Conservation (phyloP, 2,888 invertebrate genomes). For the Leptogaster cylindrica region DNA sequence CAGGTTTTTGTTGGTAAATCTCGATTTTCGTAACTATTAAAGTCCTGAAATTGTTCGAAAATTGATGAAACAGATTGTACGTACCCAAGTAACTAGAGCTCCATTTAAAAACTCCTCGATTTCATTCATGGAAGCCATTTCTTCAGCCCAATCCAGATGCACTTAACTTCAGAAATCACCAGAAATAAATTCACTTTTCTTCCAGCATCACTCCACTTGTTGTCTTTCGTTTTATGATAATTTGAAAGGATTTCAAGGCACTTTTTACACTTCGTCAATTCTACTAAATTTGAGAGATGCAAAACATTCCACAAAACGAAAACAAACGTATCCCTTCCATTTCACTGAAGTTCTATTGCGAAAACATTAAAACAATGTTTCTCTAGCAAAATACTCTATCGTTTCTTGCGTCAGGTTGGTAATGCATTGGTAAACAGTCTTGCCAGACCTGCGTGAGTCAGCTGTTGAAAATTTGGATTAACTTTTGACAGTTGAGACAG, state of each 20-base stretch:
- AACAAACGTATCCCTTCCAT: slow-evolving; percentile 9
- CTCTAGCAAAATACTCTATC: no score
- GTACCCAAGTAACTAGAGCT: slow-evolving; percentile 86
- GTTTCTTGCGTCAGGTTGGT: slow-evolving; percentile 3
- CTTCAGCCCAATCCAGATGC: slow-evolving; percentile 19
- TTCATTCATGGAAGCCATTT: slow-evolving; percentile 67
- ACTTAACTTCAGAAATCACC: neutral
- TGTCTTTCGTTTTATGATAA: neutral
- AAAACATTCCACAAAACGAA: neutral
- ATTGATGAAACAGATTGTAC: no score
- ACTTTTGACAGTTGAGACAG: no score
- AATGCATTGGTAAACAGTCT: neutral
- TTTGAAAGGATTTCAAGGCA: neutral
- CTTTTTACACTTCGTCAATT: neutral
- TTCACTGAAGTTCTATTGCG: no score
- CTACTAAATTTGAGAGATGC: neutral
- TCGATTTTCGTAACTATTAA: no score
- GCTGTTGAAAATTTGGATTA: no score
- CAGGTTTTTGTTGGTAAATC: no score
- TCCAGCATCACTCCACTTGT: neutral
- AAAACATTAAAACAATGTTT: no score
- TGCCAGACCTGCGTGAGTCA: neutral
- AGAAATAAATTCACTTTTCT: no score
- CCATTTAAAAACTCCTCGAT: slow-evolving; percentile 84
- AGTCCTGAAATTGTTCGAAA: no score